Evolutionary conservation across 2,888 invertebrate genomes (phyloP).

Genomic region (Eucera pruinosa): DNA sequence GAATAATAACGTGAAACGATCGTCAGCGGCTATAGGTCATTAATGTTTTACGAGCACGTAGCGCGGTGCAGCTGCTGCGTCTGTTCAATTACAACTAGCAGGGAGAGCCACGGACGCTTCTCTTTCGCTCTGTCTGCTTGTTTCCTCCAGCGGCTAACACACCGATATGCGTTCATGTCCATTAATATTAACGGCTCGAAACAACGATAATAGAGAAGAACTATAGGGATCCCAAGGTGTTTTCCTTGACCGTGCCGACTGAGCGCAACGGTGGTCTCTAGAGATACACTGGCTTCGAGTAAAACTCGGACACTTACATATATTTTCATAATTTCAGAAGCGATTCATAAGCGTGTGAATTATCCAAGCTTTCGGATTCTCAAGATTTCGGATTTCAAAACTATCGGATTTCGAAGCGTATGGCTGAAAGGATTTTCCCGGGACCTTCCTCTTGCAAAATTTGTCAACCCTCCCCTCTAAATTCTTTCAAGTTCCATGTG

Average conservation of each 20-base stretch:
- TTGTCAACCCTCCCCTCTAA: no score
- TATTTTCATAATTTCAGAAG: no score
- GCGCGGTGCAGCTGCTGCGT: conserved; percentile 76
- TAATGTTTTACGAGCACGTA: conserved; percentile 78
- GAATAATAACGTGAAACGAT: conserved; percentile 76
- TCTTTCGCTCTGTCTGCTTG: conserved; percentile 41
- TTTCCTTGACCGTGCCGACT: conserved; percentile 48
- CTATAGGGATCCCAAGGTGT: conserved; percentile 62
- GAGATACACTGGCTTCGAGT: no score
- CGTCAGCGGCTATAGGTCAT: conserved; percentile 73
- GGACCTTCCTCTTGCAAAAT: no score
- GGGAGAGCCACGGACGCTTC: conserved; percentile 46
- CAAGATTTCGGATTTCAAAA: no score
- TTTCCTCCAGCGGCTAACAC: conserved; percentile 49
- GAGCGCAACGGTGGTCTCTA: conserved; percentile 22
- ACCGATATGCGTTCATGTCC: conserved; percentile 71
- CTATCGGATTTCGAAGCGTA: no score
- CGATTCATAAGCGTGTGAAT: no score
- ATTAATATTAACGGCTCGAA: conserved; percentile 80
- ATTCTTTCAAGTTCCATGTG: no score
- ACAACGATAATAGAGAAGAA: conserved; percentile 77
- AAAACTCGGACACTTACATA: no score
- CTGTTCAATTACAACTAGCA: conserved; percentile 78
- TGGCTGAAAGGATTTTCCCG: no score
- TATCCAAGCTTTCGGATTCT: no score